Conservation (phyloP, 2,888 invertebrate species). For the Spisula solida region DNA sequence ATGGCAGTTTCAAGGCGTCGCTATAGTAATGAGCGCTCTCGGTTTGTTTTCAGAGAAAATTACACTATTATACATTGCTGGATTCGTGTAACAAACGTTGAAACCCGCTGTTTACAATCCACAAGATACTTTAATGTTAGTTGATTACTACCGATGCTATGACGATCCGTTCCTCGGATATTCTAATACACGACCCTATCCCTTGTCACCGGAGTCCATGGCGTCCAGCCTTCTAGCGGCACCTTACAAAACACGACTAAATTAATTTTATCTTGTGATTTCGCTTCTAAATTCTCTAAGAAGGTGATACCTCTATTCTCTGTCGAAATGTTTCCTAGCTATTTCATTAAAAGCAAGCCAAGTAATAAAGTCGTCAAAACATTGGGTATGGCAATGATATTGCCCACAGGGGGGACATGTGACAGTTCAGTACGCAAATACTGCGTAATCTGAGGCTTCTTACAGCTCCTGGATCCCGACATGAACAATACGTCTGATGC, state of each 20-base stretch:
- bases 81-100: slow-evolving; percentile 46
- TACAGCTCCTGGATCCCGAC: not conserved
- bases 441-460: slow-evolving; percentile 44
- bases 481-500: slow-evolving; percentile 47
- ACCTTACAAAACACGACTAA: slow-evolving; percentile 25
- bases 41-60: slow-evolving; percentile 62
- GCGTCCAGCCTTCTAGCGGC: slow-evolving; percentile 49
- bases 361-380: slow-evolving; percentile 70
- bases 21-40: slow-evolving; percentile 52
- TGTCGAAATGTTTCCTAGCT: slow-evolving; percentile 54
- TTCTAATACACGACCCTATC: not conserved
- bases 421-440: slow-evolving; percentile 52
- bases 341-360: slow-evolving; percentile 63
- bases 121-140: slow-evolving; percentile 65
- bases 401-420: slow-evolving; percentile 62
- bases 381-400: slow-evolving; percentile 53
- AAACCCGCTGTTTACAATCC: slow-evolving; percentile 53
- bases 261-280: slow-evolving; percentile 68
- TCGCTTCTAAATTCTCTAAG: slow-evolving; percentile 43
- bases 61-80: slow-evolving; percentile 59
- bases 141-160: slow-evolving; percentile 26
- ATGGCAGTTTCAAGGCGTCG: slow-evolving; percentile 50
- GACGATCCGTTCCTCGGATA: not conserved
- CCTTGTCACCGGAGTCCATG: slow-evolving; percentile 15
- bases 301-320: slow-evolving; percentile 55